Evolutionary conservation across 2,797 vertebrate genomes (phyloP).

Genomic region (Sciurus carolinensis): DNA sequence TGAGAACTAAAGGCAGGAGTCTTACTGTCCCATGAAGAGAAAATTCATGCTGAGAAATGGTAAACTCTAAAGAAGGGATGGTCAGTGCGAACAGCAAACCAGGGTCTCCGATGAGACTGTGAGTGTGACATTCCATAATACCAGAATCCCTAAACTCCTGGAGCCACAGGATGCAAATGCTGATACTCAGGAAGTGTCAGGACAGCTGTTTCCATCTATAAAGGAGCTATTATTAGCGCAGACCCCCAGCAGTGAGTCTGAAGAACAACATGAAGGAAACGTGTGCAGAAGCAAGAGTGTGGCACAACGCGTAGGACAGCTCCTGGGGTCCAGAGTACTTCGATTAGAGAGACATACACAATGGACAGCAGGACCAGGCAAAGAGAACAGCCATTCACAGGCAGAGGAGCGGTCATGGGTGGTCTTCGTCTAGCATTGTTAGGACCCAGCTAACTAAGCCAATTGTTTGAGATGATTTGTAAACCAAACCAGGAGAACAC

Average conservation of each 20-base stretch:
- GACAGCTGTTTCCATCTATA: not conserved
- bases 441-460: not conserved
- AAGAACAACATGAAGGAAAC: not conserved
- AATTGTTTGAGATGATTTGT: not conserved
- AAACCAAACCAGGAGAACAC: not conserved
- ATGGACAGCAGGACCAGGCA: not conserved
- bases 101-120: not conserved
- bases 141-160: not conserved
- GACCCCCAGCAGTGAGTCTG: not conserved
- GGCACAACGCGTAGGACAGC: not conserved
- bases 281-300: not conserved
- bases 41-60: not conserved
- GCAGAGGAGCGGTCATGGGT: fast-evolving
- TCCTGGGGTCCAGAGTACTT: no score
- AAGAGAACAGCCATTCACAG: no score
- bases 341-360: not conserved
- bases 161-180: not conserved
- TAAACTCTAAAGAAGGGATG: not conserved
- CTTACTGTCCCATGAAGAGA: not conserved
- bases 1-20: not conserved
- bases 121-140: not conserved
- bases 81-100: not conserved
- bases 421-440: not conserved
- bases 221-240: not conserved
- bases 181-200: not conserved